These are phyloP conservation scores for Drosophila trapezifrons DNA, from an alignment of 1,140 invertebrate genomes.

Conservation along the genomic window DNA sequence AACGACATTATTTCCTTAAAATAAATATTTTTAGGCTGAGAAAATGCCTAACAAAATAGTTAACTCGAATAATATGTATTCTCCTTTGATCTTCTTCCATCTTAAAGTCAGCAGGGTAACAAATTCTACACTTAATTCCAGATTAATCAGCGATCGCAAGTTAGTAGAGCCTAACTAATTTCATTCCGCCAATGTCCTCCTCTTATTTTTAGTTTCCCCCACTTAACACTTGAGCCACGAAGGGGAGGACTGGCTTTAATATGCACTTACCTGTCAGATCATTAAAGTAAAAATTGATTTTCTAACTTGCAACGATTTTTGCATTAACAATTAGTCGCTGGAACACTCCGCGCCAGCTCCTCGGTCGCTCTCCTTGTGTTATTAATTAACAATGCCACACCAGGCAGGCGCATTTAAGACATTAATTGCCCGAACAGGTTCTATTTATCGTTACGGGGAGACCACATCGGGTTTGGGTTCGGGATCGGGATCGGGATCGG, in stretches of 20 bases:
- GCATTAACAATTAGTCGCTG: slow-evolving; percentile 75
- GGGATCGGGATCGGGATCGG: neutral
- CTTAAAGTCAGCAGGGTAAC: no score
- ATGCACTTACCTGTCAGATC: slow-evolving; percentile 76
- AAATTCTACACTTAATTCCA: neutral
- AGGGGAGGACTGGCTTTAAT: slow-evolving; percentile 52
- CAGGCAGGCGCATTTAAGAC: slow-evolving; percentile 77
- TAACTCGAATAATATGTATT: no score
- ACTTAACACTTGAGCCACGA: slow-evolving; percentile 36
- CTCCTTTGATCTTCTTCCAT: no score
- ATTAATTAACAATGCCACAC: slow-evolving; percentile 83
- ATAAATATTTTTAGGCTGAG: neutral
- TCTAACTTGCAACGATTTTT: slow-evolving; percentile 83
- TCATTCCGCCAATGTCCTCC: neutral
- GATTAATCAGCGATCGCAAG: slow-evolving; percentile 12
- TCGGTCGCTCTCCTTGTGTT: slow-evolving; percentile 51
- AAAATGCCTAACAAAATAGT: neutral
- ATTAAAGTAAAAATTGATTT: slow-evolving; percentile 83
- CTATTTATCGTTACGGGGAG: slow-evolving; percentile 18
- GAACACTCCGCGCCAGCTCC: neutral
- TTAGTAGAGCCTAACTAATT: slow-evolving; percentile 11
- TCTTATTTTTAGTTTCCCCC: slow-evolving; percentile 33
- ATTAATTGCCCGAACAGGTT: slow-evolving; percentile 79
- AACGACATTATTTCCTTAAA: no score
- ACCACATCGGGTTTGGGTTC: neutral